Base-by-base conservation (phyloP, 2,888 invertebrate species). In the Fragum sueziense region DNA sequence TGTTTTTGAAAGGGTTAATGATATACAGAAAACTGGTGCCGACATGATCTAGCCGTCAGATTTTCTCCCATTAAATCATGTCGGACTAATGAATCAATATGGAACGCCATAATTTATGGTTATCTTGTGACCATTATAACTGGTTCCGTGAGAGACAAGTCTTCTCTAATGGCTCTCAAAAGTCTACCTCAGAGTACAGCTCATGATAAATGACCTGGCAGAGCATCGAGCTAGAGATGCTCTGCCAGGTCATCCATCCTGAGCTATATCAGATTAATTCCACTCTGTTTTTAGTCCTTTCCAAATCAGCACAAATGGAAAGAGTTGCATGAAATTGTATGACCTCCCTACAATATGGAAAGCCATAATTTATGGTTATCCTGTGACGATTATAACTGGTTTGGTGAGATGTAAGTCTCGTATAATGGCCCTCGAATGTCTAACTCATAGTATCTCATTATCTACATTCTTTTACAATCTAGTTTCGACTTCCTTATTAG, bases 331-430 rank as follows among this genome's bases (percentile, higher is more conserved):
- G n/a, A n/a, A n/a, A n/a, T n/a, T n/a, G n/a, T n/a, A n/a, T n/a
- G n/a, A n/a, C n/a, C n/a, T n/a, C n/a, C n/a, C n/a, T n/a, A n/a
- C 57, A 29, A 57, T 57, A 47, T 20, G 57, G 57, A 57, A 17
- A 17, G 9, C 2, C 29, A 29, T 57, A 57, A 57, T 57, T 27
- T 57, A 29, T 57, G 57, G 57, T 57, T 25, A 27, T 57, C 57
- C 9, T 47, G 47, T 47, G 47, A 47, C n/a, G 47, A 47, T 47
- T 47, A 47, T 47, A n/a, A n/a, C 47, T 47, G 14, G 47, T 47
- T 47, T 47, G 47, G 47, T 47, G 47, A 47, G 47, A 47, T 14
- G 47, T n/a, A 9, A 47, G 47, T 47, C 47, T 47, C 47, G 20
- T 14, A 47, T 47, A 9, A 47, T 14, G 37, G 14, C 37, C 37